Percentiles rank a stretch among this genome's conserved stretches.
phyloP scores from a whole-genome alignment of 2,113 vertebrate species.

The Ondatra zibethicus region DNA sequence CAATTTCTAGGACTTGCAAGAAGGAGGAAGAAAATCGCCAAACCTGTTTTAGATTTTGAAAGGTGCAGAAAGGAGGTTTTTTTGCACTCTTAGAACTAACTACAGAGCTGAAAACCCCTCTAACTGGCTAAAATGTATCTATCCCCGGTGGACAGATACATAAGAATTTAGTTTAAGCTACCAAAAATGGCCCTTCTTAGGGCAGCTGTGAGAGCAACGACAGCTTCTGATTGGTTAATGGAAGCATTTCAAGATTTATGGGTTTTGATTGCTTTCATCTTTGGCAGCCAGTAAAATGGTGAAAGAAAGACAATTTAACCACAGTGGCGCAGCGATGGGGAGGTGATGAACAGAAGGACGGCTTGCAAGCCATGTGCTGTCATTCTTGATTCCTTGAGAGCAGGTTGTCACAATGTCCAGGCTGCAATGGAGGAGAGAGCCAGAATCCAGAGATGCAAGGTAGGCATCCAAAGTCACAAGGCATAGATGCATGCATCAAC shows the following conservation, averaged over 20 bases:
- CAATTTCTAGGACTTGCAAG: constrained; percentile 39
- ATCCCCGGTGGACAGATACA: constrained; percentile 53
- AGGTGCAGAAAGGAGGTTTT: not conserved
- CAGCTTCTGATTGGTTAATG: constrained; percentile 74
- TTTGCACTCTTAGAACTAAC: constrained; percentile 8
- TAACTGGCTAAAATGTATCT: constrained; percentile 31
- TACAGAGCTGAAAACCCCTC: constrained; percentile 29
- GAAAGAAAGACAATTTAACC: constrained; percentile 64
- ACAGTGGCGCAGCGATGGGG: constrained; percentile 15
- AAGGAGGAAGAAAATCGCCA: constrained; percentile 44
- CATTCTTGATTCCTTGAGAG: constrained; percentile 35
- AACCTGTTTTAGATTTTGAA: constrained; percentile 69
- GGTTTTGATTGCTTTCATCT: constrained; percentile 65
- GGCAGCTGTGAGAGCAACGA: not conserved
- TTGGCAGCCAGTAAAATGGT: constrained; percentile 61
- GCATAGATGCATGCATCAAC: too few relatives aligned
- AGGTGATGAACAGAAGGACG: not conserved
- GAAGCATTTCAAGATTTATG: constrained; percentile 69
- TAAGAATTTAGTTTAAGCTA: constrained; percentile 71
- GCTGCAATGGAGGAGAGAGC: not conserved
- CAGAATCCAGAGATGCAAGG: not conserved
- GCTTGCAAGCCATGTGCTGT: not conserved
- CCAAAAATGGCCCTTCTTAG: constrained; percentile 64
- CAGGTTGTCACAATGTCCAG: not conserved
- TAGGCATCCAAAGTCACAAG: not conserved